Evolutionary conservation across 2,797 vertebrate species (phyloP), one percentile per base, ranked within the genome.

Genomic region (Phalloptychus januarius): DNA sequence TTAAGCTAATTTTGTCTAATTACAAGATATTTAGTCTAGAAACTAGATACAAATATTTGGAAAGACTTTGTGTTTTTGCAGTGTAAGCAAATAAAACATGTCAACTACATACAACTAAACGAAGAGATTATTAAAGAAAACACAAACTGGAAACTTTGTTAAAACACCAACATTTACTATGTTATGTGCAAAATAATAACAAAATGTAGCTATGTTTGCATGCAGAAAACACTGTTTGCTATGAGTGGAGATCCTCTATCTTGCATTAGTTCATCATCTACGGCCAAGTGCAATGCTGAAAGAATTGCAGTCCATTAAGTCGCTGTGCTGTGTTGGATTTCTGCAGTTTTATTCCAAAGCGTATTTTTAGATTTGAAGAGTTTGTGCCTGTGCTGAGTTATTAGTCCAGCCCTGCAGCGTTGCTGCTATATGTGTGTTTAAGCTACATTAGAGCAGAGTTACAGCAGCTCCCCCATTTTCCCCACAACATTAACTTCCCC

Each of bases 401-500:
- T 85, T 70, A 50, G 78, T 77, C 25, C 50, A 20, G 50, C 72
- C 74, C 79, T 79, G 85, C 87, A 87, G 86, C 79, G 76, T 31
- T 65, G 75, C 86, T 79, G 87, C 83, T 85, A 79, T 81, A 84
- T 89, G 85, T 90, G 88, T 93, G 85, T 92, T 90, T 92, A 87
- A 73, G 87, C 28, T 89, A 93, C 84, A 84, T 75, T 71, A 88
- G 83, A 81, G 90, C 50, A 88, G 85, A 79, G 89, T 83, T 85
- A 86, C 90, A 86, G 86, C 79, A 40, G 79, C 87, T 88, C 85
- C 80, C 86, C 88, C 87, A 86, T 92, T 93, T 85, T 92, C 84
- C 77, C 75, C 90, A 90, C 86, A 79, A 89, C 88, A 93, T 95
- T 94, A 94, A 93, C 93, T 87, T 92, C 91, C 91, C 86, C 87